Base-by-base conservation (phyloP, 2,888 invertebrate species). In the Mechanitis messenoides region DNA sequence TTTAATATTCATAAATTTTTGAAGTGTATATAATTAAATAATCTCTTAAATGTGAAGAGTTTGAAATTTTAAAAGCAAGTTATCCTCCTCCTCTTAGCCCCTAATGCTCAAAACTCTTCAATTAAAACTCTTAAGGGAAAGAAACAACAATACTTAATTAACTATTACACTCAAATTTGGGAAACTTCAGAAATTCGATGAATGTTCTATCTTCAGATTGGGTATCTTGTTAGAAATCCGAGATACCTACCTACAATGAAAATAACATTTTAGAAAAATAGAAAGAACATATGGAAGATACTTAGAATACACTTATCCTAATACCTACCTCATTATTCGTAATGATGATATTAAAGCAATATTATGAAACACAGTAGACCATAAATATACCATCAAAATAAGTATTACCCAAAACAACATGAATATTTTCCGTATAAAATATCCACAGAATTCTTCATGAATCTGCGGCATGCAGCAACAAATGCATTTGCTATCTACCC, bases 141-240 rank as follows among this genome's bases (percentile, higher is more conserved):
- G 77, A 77, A 81, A 81, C 80, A 85, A 77, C 77, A 79, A 81
- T 81, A 80, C 83, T 83, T 81, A 83, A 84, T 85, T 83, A 83
- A 69, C 71, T 68, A 69, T 70, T 68, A 68, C 76, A 74, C 73
- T 75, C 71, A 71, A 77, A 81, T 80, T 76, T 72, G 69, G 74
- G 68, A 64, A 74, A 72, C 68, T 75, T 81, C 73, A 67, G 60
- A 73, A 76, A 73, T 78, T 68, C 70, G 75, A 74, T 78, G 77
- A 76, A 58, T 61, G 58, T 63, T 66, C 6, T 54, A 62, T 60
- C 63, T 65, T 47, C 33, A 55, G 63, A 62, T 62, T 56, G 60
- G 61, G 53, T 64, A 60, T 54, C 54, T 61, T 68, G 60, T 64
- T 56, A 33, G 53, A 47, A 50, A 50, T 50, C 50, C 11, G 2